Conservation (phyloP, 2,888 invertebrate species). For the Philereme vetulata region DNA sequence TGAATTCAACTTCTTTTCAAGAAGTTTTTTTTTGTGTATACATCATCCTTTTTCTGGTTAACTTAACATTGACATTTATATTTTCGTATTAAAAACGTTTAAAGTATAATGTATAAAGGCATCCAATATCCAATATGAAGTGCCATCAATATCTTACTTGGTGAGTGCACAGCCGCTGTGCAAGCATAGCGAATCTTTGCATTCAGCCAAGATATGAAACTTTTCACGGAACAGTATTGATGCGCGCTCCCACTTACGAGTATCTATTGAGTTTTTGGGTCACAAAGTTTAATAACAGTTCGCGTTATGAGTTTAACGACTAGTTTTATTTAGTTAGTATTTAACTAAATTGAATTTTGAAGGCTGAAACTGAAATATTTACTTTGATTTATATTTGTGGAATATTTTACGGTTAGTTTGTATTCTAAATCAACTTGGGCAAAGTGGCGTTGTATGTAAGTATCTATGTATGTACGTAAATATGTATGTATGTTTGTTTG, state of each 20-base stretch:
- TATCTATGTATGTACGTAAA: no score
- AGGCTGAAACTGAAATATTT: no score
- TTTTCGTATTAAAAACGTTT: no score
- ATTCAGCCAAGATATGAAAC: conserved; percentile 66
- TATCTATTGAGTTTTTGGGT: conserved; percentile 47
- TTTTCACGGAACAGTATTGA: conserved; percentile 56
- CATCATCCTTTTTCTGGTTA: no score
- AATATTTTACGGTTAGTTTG: no score
- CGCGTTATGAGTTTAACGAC: conserved; percentile 17
- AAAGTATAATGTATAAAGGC: background rate
- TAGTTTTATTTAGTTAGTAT: background rate
- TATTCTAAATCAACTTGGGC: no score
- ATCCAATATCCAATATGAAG: conserved; percentile 28
- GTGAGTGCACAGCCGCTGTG: conserved; percentile 47
- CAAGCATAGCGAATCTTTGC: conserved; percentile 64
- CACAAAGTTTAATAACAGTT: conserved; percentile 38
- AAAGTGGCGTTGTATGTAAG: no score
- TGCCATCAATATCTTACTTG: conserved; percentile 37
- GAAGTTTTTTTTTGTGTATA: no score
- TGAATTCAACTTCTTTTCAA: no score
- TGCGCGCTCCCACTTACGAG: conserved; percentile 44
- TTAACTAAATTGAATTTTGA: background rate
- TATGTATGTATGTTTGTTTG: no score
- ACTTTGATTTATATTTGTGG: no score
- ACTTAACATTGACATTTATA: no score